Base-by-base conservation (phyloP, 2,888 invertebrate species). In the Andrena camellia region DNA sequence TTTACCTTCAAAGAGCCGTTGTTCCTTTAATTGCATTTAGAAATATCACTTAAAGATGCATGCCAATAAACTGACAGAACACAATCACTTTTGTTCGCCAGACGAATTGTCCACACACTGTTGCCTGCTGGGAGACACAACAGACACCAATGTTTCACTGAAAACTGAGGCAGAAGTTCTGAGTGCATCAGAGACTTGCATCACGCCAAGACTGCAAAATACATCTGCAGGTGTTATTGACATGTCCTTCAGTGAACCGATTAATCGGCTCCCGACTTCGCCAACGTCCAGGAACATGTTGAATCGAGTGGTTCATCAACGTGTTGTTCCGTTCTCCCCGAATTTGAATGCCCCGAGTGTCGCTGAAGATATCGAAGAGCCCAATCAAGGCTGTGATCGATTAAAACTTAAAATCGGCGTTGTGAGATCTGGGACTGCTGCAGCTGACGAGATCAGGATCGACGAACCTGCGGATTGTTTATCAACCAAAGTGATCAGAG, bases 61-160 rank as follows among this genome's bases (percentile, higher is more conserved):
- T 52, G 52, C 52, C 20, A 52, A 52, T 52, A 52, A 20, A 52
- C n/a, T 52, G 20, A 26, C 13, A 57, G 10, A 23, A 23, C 20
- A 10, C 23, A 57, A 57, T 23, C n/a, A 20, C 20, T 20, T 35
- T 23, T 33, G 0, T 42, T 48, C 20, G 8, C 10, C 70, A 84
- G 84, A 78, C 3, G 74, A 84, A 13, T 33, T 78, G 23, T 64
- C 83, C 17, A 26, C 26, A 35, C 76, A 64, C 1, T 42, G 42
- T 17, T 48, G 48, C 8, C 68, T 33, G 0, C 26, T 42, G n/a
- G 64, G n/a, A 10, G 63, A 69, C 10, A 2, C 64, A 7, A 6
- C 59, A 8, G 74, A 52, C 10, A 59, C 13, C 10, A 23, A 10
- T 10, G 23, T 13, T 8, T 29, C 62, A 7, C 3, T 64, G 13